Evolutionary conservation across 2,888 invertebrate species (phyloP), one percentile per base, ranked within the genome.

Genomic region (Synergus laeviventris): DNA sequence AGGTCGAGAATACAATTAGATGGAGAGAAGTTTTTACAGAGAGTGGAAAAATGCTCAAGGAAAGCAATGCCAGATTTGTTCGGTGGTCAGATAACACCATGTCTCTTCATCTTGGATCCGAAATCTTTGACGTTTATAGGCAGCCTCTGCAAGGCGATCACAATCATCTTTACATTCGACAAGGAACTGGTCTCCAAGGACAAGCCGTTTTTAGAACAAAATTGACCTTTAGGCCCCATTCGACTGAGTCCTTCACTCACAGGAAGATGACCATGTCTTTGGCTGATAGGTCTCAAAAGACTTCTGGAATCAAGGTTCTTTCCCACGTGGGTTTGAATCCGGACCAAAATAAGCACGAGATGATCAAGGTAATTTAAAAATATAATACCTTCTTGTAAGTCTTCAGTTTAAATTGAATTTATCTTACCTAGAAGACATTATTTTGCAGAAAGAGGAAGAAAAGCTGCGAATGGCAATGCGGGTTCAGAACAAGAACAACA

Each of bases 81-180:
- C 94, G 95, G 81, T 99, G 99, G 99, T 98, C 99, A 0, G 99
- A 99, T 91, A 99, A 99, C 38, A 98, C 98, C 84, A 96, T 98
- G 94, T 98, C 99, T 16, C 92, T 99, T 42, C 98, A 99, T 91
- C 94, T 99, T 76, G 99, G 99, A 36, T 96, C 96, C 45, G 99
- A 99, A 93, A 97, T 99, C 83, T 99, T 99, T 90, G 99, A 99
- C 91, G 97, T 99, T 0, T 98, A 99, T 90, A 96, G 96, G 84
- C 98, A 98, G 90, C 97, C 97, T 0, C 91, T 97, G 16, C 96
- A 96, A 88, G 98, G 98, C 14, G 99, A 99, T 90, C 98, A 98
- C 92, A 99, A 99, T 91, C 99, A 99, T 90, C 92, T 99, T 82
- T 99, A 98, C 91, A 97, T 99, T 79, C 95, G 99, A 0, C 99